Conservation (phyloP, 2,113 vertebrate species). For the Australoheros scitulus region DNA sequence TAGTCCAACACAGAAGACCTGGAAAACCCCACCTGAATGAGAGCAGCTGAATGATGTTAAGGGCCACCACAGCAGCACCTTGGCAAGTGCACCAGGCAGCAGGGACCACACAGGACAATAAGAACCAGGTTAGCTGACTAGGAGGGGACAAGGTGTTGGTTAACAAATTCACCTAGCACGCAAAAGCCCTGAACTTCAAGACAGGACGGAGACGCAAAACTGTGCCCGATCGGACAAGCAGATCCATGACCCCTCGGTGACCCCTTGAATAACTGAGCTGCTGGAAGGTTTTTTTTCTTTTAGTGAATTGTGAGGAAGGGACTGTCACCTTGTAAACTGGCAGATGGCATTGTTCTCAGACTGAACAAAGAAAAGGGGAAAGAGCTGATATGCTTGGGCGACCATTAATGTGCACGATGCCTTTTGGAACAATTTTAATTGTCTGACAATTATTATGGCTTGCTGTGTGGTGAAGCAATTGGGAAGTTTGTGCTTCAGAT, state of each 20-base stretch:
- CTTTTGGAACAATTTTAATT: neutral
- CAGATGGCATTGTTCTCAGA: too few species aligned
- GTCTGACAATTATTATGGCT: neutral
- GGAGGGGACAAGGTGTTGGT: neutral
- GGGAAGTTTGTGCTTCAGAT: neutral
- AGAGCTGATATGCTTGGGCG: too few species aligned
- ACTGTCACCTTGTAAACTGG: too few species aligned
- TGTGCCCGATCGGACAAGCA: neutral
- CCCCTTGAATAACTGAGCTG: neutral
- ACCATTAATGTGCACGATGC: neutral
- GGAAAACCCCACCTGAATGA: neutral
- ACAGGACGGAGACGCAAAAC: neutral
- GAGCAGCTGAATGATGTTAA: neutral
- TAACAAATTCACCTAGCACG: neutral
- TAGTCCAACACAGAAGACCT: neutral
- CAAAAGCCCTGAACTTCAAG: neutral
- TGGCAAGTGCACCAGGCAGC: neutral
- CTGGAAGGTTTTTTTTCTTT: neutral
- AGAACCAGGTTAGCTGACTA: neutral
- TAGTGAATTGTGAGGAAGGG: too few species aligned
- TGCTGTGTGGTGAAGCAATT: neutral
- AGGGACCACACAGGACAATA: neutral
- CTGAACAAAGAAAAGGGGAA: too few species aligned
- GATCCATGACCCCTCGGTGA: neutral
- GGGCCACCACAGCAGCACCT: neutral